These are phyloP conservation scores for Aphis craccivora DNA, from an alignment of 1,140 invertebrate species.

Conservation along the genomic window DNA sequence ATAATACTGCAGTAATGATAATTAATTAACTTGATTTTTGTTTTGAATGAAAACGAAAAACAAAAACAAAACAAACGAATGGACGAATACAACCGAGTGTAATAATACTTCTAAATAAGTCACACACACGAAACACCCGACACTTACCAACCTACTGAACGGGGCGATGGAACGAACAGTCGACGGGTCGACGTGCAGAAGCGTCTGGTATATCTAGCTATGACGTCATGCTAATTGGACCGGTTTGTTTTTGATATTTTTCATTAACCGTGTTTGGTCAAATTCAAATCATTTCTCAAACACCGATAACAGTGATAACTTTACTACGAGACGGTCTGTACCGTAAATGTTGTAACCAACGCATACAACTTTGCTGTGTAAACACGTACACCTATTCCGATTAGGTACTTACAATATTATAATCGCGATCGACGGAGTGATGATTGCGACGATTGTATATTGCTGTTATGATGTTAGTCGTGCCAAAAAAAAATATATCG, in stretches of 20 bases:
- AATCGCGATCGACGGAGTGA: background rate
- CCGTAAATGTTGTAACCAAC: background rate
- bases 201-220: slow-evolving; percentile 12
- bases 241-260: slow-evolving; percentile 23
- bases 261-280: background rate
- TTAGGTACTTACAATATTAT: background rate
- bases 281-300: background rate
- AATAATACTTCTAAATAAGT: background rate
- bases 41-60: background rate
- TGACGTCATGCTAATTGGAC: slow-evolving; percentile 29
- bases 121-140: background rate
- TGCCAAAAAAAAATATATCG: background rate
- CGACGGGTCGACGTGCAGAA: background rate
- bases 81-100: background rate
- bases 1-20: background rate
- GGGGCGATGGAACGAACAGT: background rate
- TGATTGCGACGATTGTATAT: background rate
- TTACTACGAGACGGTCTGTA: background rate
- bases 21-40: background rate
- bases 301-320: background rate
- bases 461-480: background rate
- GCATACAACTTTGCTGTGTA: background rate
- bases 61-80: background rate
- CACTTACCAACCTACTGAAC: slow-evolving; percentile 18
- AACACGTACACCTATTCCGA: background rate